Conservation (phyloP, 1,140 invertebrate species). For the Laupala kohalensis region DNA sequence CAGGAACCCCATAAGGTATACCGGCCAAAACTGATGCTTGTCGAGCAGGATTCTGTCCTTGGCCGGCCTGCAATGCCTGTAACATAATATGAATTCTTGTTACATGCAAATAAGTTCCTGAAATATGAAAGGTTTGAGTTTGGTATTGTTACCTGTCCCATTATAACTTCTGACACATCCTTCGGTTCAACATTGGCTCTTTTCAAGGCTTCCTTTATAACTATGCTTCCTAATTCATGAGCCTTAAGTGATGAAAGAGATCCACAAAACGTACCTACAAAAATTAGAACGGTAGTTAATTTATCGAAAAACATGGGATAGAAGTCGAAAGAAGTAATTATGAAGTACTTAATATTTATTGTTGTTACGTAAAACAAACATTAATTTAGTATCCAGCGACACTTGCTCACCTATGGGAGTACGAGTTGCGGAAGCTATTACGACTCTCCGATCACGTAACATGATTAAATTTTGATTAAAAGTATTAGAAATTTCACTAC, state of each 20-base stretch:
- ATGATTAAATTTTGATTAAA: no score
- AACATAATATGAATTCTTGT: conserved; percentile 5
- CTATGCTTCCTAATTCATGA: conserved; percentile 58
- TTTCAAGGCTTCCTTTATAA: conserved; percentile 56
- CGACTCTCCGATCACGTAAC: no score
- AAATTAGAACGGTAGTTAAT: no score
- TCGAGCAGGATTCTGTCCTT: conserved; percentile 77
- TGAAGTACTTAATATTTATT: background rate
- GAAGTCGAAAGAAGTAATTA: background rate
- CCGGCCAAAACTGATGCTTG: conserved; percentile 67
- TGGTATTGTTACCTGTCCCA: conserved; percentile 56
- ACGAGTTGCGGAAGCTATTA: background rate
- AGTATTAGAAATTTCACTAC: no score
- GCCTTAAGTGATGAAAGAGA: conserved; percentile 50
- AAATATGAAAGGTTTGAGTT: background rate
- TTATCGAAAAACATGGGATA: background rate
- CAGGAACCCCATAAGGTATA: conserved; percentile 56
- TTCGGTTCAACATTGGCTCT: conserved; percentile 42
- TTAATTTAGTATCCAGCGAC: background rate
- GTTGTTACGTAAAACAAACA: background rate
- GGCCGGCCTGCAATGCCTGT: conserved; percentile 50
- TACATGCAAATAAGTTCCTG: background rate
- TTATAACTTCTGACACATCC: conserved; percentile 70
- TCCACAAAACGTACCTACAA: conserved; percentile 56
- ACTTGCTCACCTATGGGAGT: background rate